phyloP scores from a whole-genome alignment of 1,140 invertebrate genomes.

The Pseudomyrmex sp. region DNA sequence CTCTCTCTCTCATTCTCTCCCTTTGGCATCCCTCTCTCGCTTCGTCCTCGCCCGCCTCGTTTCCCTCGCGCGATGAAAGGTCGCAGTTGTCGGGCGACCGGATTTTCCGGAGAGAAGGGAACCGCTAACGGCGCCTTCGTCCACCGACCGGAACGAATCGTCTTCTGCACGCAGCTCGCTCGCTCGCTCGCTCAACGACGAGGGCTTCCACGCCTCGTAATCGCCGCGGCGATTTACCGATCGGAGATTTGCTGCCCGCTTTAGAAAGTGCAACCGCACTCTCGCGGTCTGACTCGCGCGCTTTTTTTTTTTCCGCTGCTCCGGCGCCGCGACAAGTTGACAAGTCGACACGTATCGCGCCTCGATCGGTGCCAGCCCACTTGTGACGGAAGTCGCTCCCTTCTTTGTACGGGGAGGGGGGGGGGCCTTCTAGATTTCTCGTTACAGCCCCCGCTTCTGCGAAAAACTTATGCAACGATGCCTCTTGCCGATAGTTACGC shows the following conservation, averaged over 20 bases:
- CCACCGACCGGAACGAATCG: conserved; percentile 71
- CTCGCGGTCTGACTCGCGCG: conserved; percentile 28
- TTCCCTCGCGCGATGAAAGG: conserved; percentile 57
- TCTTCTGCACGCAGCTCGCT: conserved; percentile 63
- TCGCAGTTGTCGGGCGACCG: conserved; percentile 66
- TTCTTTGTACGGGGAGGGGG: conserved; percentile 28
- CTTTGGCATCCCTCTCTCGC: background rate
- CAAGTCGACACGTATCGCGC: conserved; percentile 35
- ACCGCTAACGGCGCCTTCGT: conserved; percentile 51
- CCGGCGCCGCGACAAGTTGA: conserved; percentile 33
- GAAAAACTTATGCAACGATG: conserved; percentile 54
- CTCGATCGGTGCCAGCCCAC: conserved; percentile 47
- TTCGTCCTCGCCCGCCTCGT: conserved; percentile 18
- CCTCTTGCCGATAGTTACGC: conserved; percentile 50
- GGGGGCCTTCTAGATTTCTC: conserved; percentile 42
- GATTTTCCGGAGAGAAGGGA: conserved; percentile 73
- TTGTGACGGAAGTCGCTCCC: conserved; percentile 46
- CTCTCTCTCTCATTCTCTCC: background rate
- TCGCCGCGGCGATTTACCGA: conserved; percentile 64
- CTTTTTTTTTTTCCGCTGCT: background rate
- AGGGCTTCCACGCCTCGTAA: conserved; percentile 58
- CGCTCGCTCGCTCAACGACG: background rate
- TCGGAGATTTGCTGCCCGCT: conserved; percentile 58
- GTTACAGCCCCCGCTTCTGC: conserved; percentile 26
- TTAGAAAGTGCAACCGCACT: conserved; percentile 68